Evolutionary conservation across 2,113 vertebrate genomes (phyloP).

Genomic region (Xiphophorus hellerii): DNA sequence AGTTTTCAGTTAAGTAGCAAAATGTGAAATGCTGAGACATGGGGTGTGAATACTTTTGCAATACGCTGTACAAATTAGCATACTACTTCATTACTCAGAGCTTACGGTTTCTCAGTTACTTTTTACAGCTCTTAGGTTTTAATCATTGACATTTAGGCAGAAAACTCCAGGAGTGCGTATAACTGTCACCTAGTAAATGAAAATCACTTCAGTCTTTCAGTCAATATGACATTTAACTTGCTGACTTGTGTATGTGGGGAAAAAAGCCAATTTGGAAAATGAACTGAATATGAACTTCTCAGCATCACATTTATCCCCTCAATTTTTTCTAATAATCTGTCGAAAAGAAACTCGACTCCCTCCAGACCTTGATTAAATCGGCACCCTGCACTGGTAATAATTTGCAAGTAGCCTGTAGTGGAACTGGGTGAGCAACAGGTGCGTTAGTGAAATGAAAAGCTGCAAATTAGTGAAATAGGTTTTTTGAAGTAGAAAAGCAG

Average conservation of each 20-base stretch:
- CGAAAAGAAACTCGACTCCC: not conserved
- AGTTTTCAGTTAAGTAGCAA: no score
- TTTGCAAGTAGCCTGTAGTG: not conserved
- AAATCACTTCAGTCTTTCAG: not conserved
- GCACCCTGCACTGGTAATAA: not conserved
- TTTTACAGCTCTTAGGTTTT: not conserved
- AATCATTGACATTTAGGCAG: not conserved
- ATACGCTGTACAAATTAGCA: no score
- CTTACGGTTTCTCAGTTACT: not conserved
- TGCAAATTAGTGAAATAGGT: not conserved
- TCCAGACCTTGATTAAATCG: not conserved
- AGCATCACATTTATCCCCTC: not conserved
- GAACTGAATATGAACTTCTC: slow-evolving; percentile 3
- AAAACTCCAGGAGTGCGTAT: not conserved
- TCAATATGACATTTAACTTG: not conserved
- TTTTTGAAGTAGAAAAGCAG: not conserved
- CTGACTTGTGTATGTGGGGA: not conserved
- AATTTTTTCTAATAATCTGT: not conserved
- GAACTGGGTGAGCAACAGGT: not conserved
- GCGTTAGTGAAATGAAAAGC: not conserved
- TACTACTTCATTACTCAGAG: not conserved
- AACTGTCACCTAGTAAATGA: not conserved
- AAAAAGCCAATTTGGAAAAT: slow-evolving; percentile 1
- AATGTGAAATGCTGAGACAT: no score
- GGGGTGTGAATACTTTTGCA: no score